phyloP scores from a whole-genome alignment of 2,797 vertebrate genomes.

The Pyrocephalus nanus region DNA sequence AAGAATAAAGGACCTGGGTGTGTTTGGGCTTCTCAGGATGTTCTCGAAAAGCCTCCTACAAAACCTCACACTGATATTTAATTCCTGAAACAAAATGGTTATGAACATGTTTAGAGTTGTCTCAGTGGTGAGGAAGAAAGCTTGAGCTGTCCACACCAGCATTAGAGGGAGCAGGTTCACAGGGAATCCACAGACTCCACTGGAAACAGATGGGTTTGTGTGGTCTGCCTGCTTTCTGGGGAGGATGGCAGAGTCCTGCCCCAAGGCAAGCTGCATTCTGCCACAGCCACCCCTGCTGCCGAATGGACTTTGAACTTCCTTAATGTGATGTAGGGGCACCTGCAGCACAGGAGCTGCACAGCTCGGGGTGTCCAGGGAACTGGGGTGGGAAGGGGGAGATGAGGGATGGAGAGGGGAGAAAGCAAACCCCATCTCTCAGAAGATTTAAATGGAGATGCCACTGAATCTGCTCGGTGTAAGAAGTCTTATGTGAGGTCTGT shows the following conservation, averaged over 20 bases:
- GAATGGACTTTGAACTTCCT: fast-evolving
- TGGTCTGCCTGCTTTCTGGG: background rate
- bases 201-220: fast-evolving
- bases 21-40: background rate
- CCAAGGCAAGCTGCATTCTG: fast-evolving
- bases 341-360: background rate
- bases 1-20: background rate
- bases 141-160: fast-evolving
- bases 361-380: fast-evolving
- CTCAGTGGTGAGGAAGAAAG: background rate
- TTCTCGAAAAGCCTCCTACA: background rate
- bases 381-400: background rate
- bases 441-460: background rate
- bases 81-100: background rate
- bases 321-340: fast-evolving
- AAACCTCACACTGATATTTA: background rate
- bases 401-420: fast-evolving
- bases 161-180: background rate
- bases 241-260: background rate
- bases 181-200: fast-evolving
- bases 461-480: background rate
- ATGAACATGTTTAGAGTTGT: background rate
- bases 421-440: background rate
- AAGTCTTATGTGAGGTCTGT: background rate
- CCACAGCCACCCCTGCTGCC: background rate